A percentile compares a stretch with the other conserved stretches of the same genome.
These are phyloP conservation scores for Cephalophus harveyi DNA, from an alignment of 2,113 vertebrate genomes.

Conservation along the genomic window DNA sequence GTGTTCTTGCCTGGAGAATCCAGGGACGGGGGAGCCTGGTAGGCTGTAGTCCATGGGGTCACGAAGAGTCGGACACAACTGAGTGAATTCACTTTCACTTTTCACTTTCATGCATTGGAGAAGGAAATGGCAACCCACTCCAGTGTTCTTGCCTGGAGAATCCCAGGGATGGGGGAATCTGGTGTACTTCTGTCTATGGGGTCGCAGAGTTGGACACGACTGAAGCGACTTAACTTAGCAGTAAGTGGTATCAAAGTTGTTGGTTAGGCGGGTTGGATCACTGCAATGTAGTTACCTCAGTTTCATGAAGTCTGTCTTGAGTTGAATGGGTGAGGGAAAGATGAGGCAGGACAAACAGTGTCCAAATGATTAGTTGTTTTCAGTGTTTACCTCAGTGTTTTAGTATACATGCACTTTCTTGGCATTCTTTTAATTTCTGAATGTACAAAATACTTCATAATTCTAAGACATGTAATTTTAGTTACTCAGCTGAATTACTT, in stretches of 20 bases:
- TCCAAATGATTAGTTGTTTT: not conserved
- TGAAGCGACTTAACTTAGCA: no score
- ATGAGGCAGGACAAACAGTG: not conserved
- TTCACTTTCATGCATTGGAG: no score
- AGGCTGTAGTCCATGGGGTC: no score
- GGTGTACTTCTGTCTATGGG: no score
- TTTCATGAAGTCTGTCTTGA: no score
- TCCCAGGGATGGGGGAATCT: no score
- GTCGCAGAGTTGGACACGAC: no score
- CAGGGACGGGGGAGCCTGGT: no score
- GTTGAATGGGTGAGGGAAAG: not conserved
- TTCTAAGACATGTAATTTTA: not conserved
- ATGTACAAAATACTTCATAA: not conserved
- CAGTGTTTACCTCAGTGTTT: not conserved
- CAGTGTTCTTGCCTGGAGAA: no score
- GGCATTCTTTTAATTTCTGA: not conserved
- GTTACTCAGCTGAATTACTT: not conserved
- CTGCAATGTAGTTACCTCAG: not conserved
- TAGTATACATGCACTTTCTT: not conserved
- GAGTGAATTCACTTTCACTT: no score
- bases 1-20: no score
- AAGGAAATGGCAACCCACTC: no score
- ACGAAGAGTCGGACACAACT: accelerated
- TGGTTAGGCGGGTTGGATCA: not conserved
- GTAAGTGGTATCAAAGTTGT: not conserved